Base-by-base conservation (phyloP, 2,113 vertebrate genomes). In the Pteruthius melanotis region DNA sequence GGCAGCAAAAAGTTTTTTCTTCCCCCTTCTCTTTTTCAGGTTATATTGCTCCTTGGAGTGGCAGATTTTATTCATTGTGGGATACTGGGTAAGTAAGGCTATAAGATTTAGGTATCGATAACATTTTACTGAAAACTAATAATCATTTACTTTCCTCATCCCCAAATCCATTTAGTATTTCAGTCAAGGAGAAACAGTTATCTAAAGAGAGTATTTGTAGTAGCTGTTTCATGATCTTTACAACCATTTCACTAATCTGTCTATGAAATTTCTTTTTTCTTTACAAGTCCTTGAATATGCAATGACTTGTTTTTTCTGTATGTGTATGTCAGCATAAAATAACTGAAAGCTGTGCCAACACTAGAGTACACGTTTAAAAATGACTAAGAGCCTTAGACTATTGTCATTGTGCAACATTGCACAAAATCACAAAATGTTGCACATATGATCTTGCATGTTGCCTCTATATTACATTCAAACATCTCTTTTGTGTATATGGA, bases 11-110 rank as follows among this genome's bases (percentile, higher is more conserved):
- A 26, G 4, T 2, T 7, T 83, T 45, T 20, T 91, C 15, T 90
- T 95, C 78, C 6, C 54, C 7, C 40, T 79, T 92, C 22, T 76
- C 52, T 87, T 95, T 96, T 97, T 76, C 93, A 99, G 99, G 99
- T 92, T 99, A 99, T 97, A 99, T 99, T 69, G 99, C 99, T 93
- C 99, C 99, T 9, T 99, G 99, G 99, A 99, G 99, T 97, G 99
- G 99, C 68, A 99, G 99, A 61, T 99, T 99, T 98, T 99, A 99
- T 92, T 99, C 99, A 28, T 90, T 99, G 50, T 99, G 99, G 99
- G 99, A 99, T 97, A 99, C 99, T 30, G 99, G 99, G 99, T 99
- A 98, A 98, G 99, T 97, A 91, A 66, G n/a, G 33, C 66, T 35
- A 65, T 47, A 61, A 89, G 8, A 61, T 70, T 87, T 85, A 79